A percentile compares a stretch with the other conserved stretches of the same genome.
Evolutionary conservation across 2,113 vertebrate species (phyloP).

Genomic region (Esox niger): DNA sequence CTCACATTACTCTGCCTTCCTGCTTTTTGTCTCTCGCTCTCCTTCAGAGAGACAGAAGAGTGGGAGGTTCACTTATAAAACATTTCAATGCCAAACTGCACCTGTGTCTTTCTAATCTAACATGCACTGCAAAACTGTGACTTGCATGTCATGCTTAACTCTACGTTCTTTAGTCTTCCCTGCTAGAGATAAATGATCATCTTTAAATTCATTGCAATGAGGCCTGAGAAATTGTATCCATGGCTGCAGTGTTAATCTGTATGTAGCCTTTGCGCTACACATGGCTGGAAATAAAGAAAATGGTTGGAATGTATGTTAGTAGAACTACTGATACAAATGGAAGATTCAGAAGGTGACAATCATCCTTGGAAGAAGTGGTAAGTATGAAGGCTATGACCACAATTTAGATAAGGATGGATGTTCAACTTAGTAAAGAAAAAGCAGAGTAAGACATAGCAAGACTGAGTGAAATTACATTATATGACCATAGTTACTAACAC

Average conservation of each 20-base stretch:
- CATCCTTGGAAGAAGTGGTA: too few relatives aligned
- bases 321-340: too few relatives aligned
- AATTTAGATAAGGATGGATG: too few relatives aligned
- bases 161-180: conserved; percentile 32
- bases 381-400: too few relatives aligned
- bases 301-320: too few relatives aligned
- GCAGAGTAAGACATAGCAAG: background rate
- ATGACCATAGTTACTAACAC: too few relatives aligned
- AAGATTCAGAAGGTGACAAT: too few relatives aligned
- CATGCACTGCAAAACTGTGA: too few relatives aligned
- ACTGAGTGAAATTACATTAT: conserved; percentile 1
- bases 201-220: background rate
- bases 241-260: background rate
- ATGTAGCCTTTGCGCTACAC: too few relatives aligned
- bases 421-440: conserved; percentile 3
- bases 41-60: conserved; percentile 9
- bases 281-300: too few relatives aligned
- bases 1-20: background rate
- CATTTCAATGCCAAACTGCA: conserved; percentile 43
- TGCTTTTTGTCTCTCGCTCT: background rate
- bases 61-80: conserved; percentile 52
- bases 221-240: background rate
- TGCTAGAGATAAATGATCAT: conserved; percentile 36
- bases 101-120: conserved; percentile 31
- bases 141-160: conserved; percentile 7